Percentiles rank a stretch among this genome's conserved stretches.
Conservation (phyloP, 2,113 vertebrate genomes). For the Enhydra lutris region DNA sequence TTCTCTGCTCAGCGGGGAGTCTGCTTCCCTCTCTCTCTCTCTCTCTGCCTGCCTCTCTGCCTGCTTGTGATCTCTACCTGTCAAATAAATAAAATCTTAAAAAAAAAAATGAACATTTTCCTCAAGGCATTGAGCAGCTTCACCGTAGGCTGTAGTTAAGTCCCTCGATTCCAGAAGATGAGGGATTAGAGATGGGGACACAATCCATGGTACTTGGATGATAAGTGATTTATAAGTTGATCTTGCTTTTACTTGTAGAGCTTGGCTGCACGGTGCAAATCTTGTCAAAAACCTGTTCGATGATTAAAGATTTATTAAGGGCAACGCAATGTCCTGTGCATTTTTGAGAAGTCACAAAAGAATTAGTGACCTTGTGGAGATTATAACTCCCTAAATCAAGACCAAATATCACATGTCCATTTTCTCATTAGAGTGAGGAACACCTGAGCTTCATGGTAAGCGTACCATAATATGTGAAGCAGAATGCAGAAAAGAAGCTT, state of each 20-base stretch:
- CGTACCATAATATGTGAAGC: not conserved
- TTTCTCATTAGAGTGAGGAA: not conserved
- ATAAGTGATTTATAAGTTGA: conserved; percentile 8
- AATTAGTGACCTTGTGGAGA: not conserved
- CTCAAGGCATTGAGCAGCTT: not conserved
- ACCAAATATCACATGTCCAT: not conserved
- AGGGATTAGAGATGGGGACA: not conserved
- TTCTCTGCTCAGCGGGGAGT: no score
- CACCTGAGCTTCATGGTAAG: not conserved
- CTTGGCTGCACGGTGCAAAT: not conserved
- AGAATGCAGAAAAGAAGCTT: not conserved
- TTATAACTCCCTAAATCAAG: not conserved
- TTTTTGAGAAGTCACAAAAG: not conserved
- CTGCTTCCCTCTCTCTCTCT: no score
- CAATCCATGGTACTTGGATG: not conserved
- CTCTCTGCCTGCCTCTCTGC: no score
- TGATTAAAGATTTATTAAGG: not conserved
- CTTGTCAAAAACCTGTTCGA: not conserved
- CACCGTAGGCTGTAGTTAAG: not conserved
- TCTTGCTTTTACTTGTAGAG: not conserved
- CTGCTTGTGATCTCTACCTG: no score
- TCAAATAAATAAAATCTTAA: no score
- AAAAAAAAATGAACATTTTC: not conserved
- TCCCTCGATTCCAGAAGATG: not conserved
- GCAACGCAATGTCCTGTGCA: not conserved